Conservation (phyloP, 2,797 vertebrate genomes). For the Trachops cirrhosus region DNA sequence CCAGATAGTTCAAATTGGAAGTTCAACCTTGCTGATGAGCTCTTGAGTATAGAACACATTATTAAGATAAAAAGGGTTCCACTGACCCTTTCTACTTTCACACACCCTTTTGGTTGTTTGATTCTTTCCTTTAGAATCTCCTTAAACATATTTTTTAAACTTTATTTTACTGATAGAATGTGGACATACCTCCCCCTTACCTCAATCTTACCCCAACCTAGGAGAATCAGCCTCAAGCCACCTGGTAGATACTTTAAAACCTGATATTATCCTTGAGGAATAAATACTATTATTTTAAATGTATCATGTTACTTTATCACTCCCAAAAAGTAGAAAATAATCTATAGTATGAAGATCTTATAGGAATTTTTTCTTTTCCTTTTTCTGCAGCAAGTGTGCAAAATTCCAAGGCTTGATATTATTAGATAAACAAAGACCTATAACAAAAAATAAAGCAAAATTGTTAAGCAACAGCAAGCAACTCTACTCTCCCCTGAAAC, state of each 20-base stretch:
- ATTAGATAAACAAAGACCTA: background rate
- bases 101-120: background rate
- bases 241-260: background rate
- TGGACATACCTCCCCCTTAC: background rate
- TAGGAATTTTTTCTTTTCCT: background rate
- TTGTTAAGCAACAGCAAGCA: background rate
- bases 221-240: background rate
- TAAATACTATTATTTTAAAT: background rate
- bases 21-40: background rate
- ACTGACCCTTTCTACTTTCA: background rate
- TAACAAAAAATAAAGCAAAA: constrained; percentile 30
- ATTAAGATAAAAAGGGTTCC: background rate
- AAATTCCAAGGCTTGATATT: background rate
- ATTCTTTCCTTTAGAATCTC: background rate
- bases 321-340: constrained; percentile 1
- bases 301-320: background rate
- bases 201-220: background rate
- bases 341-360: background rate
- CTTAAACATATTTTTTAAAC: background rate
- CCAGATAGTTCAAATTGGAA: background rate
- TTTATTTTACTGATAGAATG: background rate
- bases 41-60: background rate
- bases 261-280: background rate
- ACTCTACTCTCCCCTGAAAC: background rate
- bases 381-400: background rate